Percentiles rank a stretch among this genome's conserved stretches.
Conservation (phyloP, 2,888 invertebrate genomes). For the Cerastis rubricosa region DNA sequence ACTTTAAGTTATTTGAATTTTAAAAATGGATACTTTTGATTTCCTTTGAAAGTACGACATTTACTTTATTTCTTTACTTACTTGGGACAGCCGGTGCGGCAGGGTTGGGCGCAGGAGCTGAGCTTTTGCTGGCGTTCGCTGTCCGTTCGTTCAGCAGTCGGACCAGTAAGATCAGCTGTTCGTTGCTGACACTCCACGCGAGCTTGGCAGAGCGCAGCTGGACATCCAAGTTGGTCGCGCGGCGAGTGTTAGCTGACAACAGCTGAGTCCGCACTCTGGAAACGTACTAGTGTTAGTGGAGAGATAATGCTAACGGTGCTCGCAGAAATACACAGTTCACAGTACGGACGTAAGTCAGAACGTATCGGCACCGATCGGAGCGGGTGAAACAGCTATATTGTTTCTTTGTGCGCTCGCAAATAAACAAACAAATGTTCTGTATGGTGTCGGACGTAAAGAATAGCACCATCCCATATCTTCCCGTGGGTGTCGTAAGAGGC, state of each 20-base stretch:
- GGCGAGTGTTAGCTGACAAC: constrained; percentile 80
- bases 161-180: constrained; percentile 80
- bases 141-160: constrained; percentile 76
- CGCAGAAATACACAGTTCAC: neutral
- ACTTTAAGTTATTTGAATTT: too few species aligned
- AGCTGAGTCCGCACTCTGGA: constrained; percentile 81
- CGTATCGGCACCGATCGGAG: neutral
- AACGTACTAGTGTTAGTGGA: neutral
- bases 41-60: too few species aligned
- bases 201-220: constrained; percentile 78
- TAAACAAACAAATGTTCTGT: too few species aligned
- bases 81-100: constrained; percentile 4
- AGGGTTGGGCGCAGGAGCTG: constrained; percentile 49
- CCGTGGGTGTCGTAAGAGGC: too few species aligned
- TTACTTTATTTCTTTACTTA: too few species aligned
- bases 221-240: constrained; percentile 78
- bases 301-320: neutral
- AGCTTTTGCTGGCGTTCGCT: neutral
- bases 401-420: neutral
- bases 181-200: constrained; percentile 83
- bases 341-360: neutral
- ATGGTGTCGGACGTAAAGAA: too few species aligned
- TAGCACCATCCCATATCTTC: too few species aligned
- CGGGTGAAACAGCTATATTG: neutral
- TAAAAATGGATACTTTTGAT: too few species aligned